Evolutionary conservation across 2,113 vertebrate genomes (phyloP).

Genomic region (Naja naja): DNA sequence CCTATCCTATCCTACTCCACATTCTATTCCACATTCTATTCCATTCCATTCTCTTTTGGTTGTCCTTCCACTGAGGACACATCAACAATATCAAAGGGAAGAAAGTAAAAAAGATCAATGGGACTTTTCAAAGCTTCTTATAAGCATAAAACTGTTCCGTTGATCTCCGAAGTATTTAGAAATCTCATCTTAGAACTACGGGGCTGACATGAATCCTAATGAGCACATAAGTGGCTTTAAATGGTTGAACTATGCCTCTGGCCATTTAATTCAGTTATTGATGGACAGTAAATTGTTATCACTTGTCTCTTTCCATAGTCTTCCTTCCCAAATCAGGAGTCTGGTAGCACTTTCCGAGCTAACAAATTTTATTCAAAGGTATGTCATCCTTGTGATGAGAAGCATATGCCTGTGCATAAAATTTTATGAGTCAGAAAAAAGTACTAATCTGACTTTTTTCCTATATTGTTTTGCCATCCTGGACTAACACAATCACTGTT

Average conservation of each 20-base stretch:
- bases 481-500: background rate
- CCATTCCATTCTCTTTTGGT: background rate
- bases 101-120: background rate
- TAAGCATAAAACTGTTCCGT: background rate
- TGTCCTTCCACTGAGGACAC: background rate
- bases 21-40: background rate
- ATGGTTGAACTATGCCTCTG: background rate
- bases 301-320: background rate
- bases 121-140: conserved; percentile 12
- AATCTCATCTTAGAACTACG: conserved; percentile 38
- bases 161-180: conserved; percentile 24
- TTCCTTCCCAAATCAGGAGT: background rate
- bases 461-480: background rate
- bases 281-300: conserved; percentile 6
- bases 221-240: conserved; percentile 12
- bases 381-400: background rate
- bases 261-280: background rate
- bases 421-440: background rate
- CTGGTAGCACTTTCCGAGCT: background rate
- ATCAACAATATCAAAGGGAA: background rate
- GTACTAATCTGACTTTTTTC: background rate
- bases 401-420: background rate
- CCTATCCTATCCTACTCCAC: no score
- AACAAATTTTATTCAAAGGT: background rate
- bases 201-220: conserved; percentile 43